Percentiles rank a stretch among this genome's conserved stretches.
Evolutionary conservation across 2,888 invertebrate genomes (phyloP).

Genomic region (Zele albiditarsus): DNA sequence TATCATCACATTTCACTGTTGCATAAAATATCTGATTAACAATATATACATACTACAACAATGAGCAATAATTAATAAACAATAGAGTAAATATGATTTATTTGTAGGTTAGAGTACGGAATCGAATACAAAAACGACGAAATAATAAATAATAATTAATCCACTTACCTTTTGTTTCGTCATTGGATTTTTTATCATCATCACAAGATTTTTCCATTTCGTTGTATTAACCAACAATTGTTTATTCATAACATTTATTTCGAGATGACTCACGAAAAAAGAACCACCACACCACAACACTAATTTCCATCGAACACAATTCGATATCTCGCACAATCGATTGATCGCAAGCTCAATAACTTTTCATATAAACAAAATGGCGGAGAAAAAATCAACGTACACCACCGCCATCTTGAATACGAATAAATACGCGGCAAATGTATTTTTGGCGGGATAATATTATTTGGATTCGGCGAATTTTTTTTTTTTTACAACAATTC

Average conservation of each 20-base stretch:
- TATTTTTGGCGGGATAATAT: background rate
- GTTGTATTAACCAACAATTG: background rate
- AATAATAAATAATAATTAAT: background rate
- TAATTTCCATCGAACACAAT: background rate
- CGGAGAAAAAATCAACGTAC: too few relatives aligned
- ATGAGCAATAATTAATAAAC: background rate
- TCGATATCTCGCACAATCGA: too few relatives aligned
- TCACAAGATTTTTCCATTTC: background rate
- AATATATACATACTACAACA: background rate
- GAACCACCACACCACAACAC: too few relatives aligned
- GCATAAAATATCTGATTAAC: background rate
- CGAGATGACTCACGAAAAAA: background rate
- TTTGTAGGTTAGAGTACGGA: background rate
- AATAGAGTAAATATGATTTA: background rate
- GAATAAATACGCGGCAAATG: background rate
- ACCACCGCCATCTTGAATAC: background rate
- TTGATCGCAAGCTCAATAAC: too few relatives aligned
- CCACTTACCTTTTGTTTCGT: background rate
- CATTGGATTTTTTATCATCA: background rate
- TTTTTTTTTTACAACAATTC: too few relatives aligned
- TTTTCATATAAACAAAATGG: too few relatives aligned
- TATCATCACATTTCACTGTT: background rate
- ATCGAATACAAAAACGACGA: too few relatives aligned
- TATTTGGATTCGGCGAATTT: background rate
- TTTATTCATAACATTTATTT: conserved; percentile 7